Evolutionary conservation across 2,797 vertebrate species (phyloP), one percentile per base, ranked within the genome.

Genomic region (Prionace glauca): DNA sequence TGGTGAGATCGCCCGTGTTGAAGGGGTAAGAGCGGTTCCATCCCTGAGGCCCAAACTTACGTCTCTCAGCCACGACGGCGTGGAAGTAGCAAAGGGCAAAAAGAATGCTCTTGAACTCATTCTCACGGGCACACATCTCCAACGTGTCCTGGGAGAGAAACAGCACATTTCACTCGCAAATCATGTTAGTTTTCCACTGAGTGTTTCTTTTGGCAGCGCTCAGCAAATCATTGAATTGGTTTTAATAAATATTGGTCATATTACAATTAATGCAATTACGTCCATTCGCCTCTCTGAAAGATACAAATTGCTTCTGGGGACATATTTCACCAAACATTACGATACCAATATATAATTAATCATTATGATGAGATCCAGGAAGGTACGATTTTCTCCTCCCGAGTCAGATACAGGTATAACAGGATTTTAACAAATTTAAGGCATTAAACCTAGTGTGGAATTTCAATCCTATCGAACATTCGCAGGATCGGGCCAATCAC

Each of bases 31-130:
- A 97, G 10, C 98, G 97, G 97, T 99, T 99, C 99, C 99, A 99
- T 72, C 99, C 99, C 96, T 99, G 99, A 0, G 99, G 97, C 3
- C 99, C 99, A 88, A 99, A 99, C 96, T 98, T 99, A 71, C 98
- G 98, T 96, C 99, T 97, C 96, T 99, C 99, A 0, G 98, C 98
- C 96, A 99, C 98, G 96, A 99, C 98, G 0, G 99, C 99, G 0
- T 99, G 99, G 96, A 99, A 99, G 96, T 99, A 99, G 96, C 99
- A 99, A 22, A 99, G 98, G 11, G 98, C 97, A 18, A 99, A 99
- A 95, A 98, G 97, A 96, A 99, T 98, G 97, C 98, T 98, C 97
- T 98, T 99, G 96, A 99, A 99, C 97, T 99, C 99, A 0, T 96
- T 98, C 97, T 99, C 99, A 62, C 98, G 97, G 0, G 98, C 97